Base-by-base conservation (phyloP, 2,113 vertebrate species). In the Heterotilapia buettikoferi region DNA sequence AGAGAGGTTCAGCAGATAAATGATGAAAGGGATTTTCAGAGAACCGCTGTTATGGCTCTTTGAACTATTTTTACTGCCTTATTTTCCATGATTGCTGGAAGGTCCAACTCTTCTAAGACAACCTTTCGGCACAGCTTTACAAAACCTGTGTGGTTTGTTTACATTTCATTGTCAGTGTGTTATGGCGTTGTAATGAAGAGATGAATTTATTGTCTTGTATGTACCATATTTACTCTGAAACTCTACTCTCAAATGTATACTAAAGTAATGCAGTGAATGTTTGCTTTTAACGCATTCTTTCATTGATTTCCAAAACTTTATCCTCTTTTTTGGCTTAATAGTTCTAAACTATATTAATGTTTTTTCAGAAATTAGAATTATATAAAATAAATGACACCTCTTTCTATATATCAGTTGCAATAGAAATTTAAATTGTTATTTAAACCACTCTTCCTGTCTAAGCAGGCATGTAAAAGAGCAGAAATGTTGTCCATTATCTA, bases 61-160 rank as follows among this genome's bases (percentile, higher is more conserved):
- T 96, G 92, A 95, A 96, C 94, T 93, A 92, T 95, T 96, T 95
- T 93, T 94, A 92, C 94, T 89, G 91, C 92, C 86, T 95, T 95
- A 92, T 96, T 96, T 95, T 93, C 81, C 82, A 87, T 89, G 93
- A 96, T 95, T 94, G 94, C 93, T 88, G 63, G 90, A 91, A 94
- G 91, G 93, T 92, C 86, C 85, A 80, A 66, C 76, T 61, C 83
- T 85, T 93, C 90, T 84, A 81, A 90, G 88, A 92, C 90, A 87
- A 90, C 86, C 84, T 84, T 85, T 61, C 53, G 79, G 82, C 90
- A 81, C 80, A 80, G 52, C 54, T 76, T 90, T 83, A 83, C 24
- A 56, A 86, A 92, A 88, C 91, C 16, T 19, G 78, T 86, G 86
- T 57, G 61, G 59, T 84, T 63, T 93, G 87, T 91, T 89, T 81